Evolutionary conservation across 2,113 vertebrate species (phyloP), one percentile per base, ranked within the genome.

Genomic region (Menidia beryllina): DNA sequence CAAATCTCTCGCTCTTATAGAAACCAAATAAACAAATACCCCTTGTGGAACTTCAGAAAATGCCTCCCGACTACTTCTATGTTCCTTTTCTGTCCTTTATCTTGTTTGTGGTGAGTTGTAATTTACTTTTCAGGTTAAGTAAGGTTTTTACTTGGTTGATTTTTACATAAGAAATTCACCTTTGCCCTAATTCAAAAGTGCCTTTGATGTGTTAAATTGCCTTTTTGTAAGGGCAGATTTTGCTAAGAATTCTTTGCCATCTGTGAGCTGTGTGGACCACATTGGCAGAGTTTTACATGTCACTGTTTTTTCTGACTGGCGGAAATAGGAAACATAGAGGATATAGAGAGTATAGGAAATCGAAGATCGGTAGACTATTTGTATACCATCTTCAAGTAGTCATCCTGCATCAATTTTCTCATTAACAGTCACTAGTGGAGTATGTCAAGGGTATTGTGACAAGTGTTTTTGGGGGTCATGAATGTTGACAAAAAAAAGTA

Each of bases 191-290:
- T 80, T 43, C 2, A 0, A 23, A 25, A 19, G 41, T 19, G 27
- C 41, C 75, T 30, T 60, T 54, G 15, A 61, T 70, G 66, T 75
- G 80, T 68, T 65, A 56, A 68, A 83, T 51, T 24, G 77, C 72
- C 65, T 51, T 74, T 53, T 67, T 50, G 75, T 52, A 2, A 71
- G 21, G 24, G 61, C 83, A 79, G 71, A 73, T 56, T 79, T 74
- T 27, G 77, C 82, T 83, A 26, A 55, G 60, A 74, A 76, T 82
- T 75, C 74, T 88, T 77, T 66, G 74, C 85, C 81, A 75, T 56
- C 75, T 90, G 86, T 84, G 65, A 30, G 55, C 61, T 21, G n/a
- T 72, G 77, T 65, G 53, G 63, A 75, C 63, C 48, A 12, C 57
- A 78, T 67, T 54, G 62, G 68, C 21, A 54, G 38, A 57, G 71